A percentile compares a stretch with the other conserved stretches of the same genome.
These are phyloP conservation scores for Drosophila tropicalis DNA, from an alignment of 1,140 invertebrate genomes.

Conservation along the genomic window DNA sequence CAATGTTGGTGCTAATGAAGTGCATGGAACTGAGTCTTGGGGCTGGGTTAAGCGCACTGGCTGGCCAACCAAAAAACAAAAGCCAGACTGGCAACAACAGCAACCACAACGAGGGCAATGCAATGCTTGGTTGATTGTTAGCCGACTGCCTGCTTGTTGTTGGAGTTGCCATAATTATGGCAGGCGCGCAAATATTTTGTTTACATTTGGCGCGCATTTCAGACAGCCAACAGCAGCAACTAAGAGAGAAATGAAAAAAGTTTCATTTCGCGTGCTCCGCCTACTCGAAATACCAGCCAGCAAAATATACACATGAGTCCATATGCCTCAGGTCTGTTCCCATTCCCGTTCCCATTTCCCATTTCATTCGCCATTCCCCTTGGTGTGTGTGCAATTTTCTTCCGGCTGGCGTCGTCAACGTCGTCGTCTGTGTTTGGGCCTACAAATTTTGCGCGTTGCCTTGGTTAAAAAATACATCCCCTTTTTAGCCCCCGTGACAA, in stretches of 20 bases:
- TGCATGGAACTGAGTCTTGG: constrained; percentile 54
- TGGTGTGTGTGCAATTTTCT: constrained; percentile 63
- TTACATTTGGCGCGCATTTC: constrained; percentile 79
- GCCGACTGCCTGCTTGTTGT: constrained; percentile 22
- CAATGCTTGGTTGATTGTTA: constrained; percentile 61
- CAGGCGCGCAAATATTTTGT: constrained; percentile 81
- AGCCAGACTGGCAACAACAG: constrained; percentile 30
- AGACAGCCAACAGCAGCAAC: constrained; percentile 58
- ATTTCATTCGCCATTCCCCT: constrained; percentile 13
- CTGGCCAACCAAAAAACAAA: constrained; percentile 78
- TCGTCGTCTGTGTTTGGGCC: constrained; percentile 48
- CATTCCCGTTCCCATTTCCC: constrained; percentile 26
- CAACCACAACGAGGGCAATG: constrained; percentile 38
- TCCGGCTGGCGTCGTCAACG: constrained; percentile 47
- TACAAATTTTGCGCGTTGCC: constrained; percentile 50
- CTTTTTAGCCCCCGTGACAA: neutral
- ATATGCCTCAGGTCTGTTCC: constrained; percentile 31
- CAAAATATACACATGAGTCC: constrained; percentile 36
- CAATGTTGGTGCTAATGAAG: constrained; percentile 73
- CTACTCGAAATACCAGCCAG: constrained; percentile 59
- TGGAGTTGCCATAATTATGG: constrained; percentile 77
- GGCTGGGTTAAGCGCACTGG: constrained; percentile 58
- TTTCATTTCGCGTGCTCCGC: constrained; percentile 77
- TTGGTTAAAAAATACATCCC: constrained; percentile 28
- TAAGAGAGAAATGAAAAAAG: constrained; percentile 6